phyloP scores from a whole-genome alignment of 2,797 vertebrate species.

The Zalophus californianus region DNA sequence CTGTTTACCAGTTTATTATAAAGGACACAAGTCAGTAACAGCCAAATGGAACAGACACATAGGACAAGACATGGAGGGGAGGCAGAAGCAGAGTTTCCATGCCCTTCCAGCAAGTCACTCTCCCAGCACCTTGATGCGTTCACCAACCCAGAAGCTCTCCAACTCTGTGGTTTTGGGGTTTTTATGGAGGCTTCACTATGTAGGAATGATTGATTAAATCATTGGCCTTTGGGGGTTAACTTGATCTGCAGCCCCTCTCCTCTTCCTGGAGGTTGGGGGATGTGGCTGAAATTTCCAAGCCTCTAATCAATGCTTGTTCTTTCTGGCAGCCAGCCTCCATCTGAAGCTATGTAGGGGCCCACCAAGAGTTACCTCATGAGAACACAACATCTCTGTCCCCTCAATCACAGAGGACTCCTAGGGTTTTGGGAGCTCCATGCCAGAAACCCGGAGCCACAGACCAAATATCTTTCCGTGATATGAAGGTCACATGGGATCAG shows the following conservation, averaged over 20 bases:
- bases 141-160: fast-evolving
- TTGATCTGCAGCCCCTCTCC: background rate
- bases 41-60: background rate
- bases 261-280: background rate
- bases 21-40: background rate
- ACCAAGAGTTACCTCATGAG: too few relatives aligned
- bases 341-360: background rate
- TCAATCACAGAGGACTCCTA: background rate
- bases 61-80: background rate
- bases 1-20: background rate
- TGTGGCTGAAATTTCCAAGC: background rate
- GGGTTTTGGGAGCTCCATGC: too few relatives aligned
- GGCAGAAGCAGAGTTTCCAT: fast-evolving
- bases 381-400: too few relatives aligned
- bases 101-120: fast-evolving
- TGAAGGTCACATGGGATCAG: background rate
- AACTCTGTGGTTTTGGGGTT: background rate
- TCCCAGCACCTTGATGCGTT: too few relatives aligned
- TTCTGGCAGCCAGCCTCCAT: background rate
- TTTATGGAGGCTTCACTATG: background rate
- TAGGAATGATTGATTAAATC: background rate
- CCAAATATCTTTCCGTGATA: too few relatives aligned
- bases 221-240: background rate
- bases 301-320: background rate
- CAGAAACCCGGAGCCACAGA: too few relatives aligned